A percentile compares a stretch with the other conserved stretches of the same genome.
These are phyloP conservation scores for Busseola fusca DNA, from an alignment of 2,888 invertebrate species.

Conservation along the genomic window DNA sequence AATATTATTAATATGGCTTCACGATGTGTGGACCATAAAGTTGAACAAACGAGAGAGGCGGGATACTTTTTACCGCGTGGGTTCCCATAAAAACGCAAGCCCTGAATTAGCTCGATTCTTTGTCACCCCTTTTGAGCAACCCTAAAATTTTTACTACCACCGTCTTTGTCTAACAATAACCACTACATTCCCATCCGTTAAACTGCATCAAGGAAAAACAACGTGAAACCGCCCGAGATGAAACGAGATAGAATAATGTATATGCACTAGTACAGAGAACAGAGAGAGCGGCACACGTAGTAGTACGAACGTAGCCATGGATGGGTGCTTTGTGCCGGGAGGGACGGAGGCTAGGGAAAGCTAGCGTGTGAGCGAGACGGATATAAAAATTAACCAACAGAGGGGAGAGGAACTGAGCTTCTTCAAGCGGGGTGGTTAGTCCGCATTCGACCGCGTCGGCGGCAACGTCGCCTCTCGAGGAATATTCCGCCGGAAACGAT, in stretches of 20 bases:
- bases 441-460: conserved; percentile 86
- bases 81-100: conserved; percentile 87
- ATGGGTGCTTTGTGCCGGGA: conserved; percentile 80
- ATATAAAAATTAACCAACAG: conserved; percentile 86
- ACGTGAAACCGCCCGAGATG: conserved; percentile 88
- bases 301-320: conserved; percentile 80
- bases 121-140: conserved; percentile 88
- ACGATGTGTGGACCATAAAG: conserved; percentile 84
- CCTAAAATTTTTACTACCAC: conserved; percentile 88
- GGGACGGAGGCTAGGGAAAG: conserved; percentile 81
- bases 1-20: conserved; percentile 87
- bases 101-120: conserved; percentile 89
- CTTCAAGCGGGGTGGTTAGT: conserved; percentile 89
- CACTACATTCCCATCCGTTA: conserved; percentile 89
- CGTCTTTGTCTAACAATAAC: conserved; percentile 89
- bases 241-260: conserved; percentile 89
- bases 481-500: conserved; percentile 73
- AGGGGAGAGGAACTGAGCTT: conserved; percentile 88
- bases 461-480: conserved; percentile 76
- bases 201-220: conserved; percentile 89
- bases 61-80: conserved; percentile 88
- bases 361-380: conserved; percentile 82
- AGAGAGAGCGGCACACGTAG: conserved; percentile 87
- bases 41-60: conserved; percentile 89
- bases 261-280: conserved; percentile 88